Percentiles rank a stretch among this genome's conserved stretches.
phyloP scores from a whole-genome alignment of 2,797 vertebrate genomes.

The Tragopan temminckii region DNA sequence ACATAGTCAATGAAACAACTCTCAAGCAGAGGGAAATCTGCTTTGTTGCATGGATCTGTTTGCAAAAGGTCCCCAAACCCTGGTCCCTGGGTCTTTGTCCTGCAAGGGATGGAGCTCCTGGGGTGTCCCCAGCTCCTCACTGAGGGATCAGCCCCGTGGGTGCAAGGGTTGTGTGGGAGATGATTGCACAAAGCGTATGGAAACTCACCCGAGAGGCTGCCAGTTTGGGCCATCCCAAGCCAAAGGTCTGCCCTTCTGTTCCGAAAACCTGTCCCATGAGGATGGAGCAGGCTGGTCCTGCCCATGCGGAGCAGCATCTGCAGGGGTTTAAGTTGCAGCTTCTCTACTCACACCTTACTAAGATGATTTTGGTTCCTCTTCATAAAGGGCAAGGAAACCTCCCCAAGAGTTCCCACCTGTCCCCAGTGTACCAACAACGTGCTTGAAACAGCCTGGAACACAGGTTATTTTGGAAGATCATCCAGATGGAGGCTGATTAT shows the following conservation, averaged over 20 bases:
- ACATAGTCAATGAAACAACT: neutral
- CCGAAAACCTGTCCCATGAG: neutral
- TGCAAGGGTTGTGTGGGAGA: too few relatives aligned
- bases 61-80: neutral
- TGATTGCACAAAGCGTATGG: rapidly evolving
- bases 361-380: neutral
- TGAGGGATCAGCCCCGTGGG: too few relatives aligned
- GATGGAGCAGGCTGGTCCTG: neutral
- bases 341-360: neutral
- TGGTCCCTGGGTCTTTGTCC: rapidly evolving
- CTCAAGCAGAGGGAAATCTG: neutral
- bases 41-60: neutral
- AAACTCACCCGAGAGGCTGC: neutral
- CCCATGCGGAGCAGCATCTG: neutral
- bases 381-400: rapidly evolving
- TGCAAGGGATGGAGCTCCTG: neutral
- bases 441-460: neutral
- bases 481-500: conserved; percentile 39
- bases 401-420: neutral
- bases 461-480: conserved; percentile 9
- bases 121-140: neutral
- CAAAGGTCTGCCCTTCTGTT: neutral
- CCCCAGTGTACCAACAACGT: rapidly evolving
- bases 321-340: neutral
- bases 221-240: rapidly evolving